These are phyloP conservation scores for Cephus cinctus DNA, from an alignment of 1,140 invertebrate species.

Conservation along the genomic window DNA sequence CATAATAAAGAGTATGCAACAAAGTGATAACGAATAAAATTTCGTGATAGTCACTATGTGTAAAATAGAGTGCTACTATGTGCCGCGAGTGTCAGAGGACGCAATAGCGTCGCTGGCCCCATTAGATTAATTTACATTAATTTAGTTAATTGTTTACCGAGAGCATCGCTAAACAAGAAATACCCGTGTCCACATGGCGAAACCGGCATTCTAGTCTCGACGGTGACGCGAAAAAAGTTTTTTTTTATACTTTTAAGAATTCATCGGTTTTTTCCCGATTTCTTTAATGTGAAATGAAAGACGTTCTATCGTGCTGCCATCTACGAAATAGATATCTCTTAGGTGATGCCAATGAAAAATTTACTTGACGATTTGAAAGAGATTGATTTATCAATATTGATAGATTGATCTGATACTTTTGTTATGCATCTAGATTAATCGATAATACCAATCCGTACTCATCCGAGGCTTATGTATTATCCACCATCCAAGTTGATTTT, in stretches of 20 bases:
- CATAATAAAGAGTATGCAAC: neutral
- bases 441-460: too few species aligned
- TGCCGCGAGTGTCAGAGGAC: neutral
- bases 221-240: neutral
- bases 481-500: too few species aligned
- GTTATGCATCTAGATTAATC: too few species aligned
- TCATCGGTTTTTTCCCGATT: neutral
- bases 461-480: too few species aligned
- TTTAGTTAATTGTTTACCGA: slow-evolving; percentile 37
- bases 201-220: slow-evolving; percentile 5
- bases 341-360: too few species aligned
- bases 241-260: neutral
- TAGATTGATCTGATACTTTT: too few species aligned
- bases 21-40: neutral
- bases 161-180: slow-evolving; percentile 18
- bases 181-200: slow-evolving; percentile 6
- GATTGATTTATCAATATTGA: too few species aligned
- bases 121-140: slow-evolving; percentile 43
- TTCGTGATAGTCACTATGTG: neutral
- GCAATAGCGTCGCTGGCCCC: slow-evolving; percentile 10
- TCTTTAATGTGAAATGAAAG: neutral
- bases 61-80: neutral
- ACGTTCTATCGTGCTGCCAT: neutral
- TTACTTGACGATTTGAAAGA: too few species aligned
- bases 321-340: neutral